These are phyloP conservation scores for Cyrtonyx montezumae DNA, from an alignment of 2,113 vertebrate genomes.

Conservation along the genomic window DNA sequence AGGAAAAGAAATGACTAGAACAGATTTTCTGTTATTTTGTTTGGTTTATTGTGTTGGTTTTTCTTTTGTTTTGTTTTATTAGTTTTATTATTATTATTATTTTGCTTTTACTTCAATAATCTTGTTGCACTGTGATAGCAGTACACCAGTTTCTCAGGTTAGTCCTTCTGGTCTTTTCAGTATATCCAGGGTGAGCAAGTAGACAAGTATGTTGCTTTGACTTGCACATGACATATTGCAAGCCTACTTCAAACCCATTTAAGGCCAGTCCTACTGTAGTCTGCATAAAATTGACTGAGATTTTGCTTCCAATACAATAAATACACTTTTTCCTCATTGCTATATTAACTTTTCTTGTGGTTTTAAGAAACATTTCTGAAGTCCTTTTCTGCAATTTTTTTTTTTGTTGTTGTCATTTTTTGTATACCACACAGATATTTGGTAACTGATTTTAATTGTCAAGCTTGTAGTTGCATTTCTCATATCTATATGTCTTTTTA, in stretches of 20 bases:
- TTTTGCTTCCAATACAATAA: conserved; percentile 42
- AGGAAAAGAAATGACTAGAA: neutral
- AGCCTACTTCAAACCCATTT: neutral
- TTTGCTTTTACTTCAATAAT: neutral
- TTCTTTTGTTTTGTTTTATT: neutral
- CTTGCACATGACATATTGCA: neutral
- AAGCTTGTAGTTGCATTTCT: neutral
- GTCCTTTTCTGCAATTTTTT: neutral
- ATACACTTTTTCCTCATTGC: neutral
- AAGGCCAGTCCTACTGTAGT: neutral
- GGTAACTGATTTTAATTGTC: neutral
- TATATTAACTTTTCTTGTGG: neutral
- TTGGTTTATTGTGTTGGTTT: neutral
- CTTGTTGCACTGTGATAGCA: neutral
- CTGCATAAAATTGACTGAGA: conserved; percentile 39
- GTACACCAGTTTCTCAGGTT: neutral
- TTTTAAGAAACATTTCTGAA: neutral
- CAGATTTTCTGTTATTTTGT: neutral
- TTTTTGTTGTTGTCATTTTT: neutral
- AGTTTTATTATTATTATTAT: neutral
- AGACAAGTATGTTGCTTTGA: neutral
- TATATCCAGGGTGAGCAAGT: neutral
- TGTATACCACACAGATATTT: neutral
- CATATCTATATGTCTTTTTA: neutral
- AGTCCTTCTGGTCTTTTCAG: neutral